These are phyloP conservation scores for Pammene fasciana DNA, from an alignment of 2,888 invertebrate species.

Conservation along the genomic window DNA sequence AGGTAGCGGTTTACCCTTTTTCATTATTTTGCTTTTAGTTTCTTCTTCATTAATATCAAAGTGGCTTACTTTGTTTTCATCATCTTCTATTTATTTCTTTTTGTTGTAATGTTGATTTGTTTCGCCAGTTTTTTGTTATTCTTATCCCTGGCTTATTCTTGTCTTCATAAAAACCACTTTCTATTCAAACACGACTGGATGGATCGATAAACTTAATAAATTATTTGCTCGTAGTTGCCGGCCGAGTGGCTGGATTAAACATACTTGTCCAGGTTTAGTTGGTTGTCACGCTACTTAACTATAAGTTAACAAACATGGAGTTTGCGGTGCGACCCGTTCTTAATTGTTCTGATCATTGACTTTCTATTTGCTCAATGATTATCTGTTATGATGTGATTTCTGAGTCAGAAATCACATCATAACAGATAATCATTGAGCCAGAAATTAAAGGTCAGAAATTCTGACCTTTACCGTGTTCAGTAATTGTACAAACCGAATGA, in stretches of 20 bases:
- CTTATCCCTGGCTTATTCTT: background rate
- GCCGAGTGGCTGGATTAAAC: conserved; percentile 53
- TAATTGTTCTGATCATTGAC: conserved; percentile 58
- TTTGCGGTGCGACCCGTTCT: conserved; percentile 54
- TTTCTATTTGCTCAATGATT: conserved; percentile 55
- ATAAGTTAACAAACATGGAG: conserved; percentile 50
- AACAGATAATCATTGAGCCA: conserved; percentile 41
- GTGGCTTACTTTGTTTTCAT: background rate
- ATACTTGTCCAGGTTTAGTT: conserved; percentile 42
- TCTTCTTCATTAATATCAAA: background rate
- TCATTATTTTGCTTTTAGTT: background rate
- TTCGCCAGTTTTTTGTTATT: background rate
- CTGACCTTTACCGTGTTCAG: background rate
- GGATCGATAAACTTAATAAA: conserved; percentile 39
- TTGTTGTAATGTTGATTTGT: background rate
- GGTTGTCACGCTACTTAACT: conserved; percentile 66
- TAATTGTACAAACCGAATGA: too few species aligned
- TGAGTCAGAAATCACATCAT: background rate
- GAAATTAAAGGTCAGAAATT: conserved; percentile 58
- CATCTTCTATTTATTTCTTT: background rate
- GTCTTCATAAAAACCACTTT: conserved; percentile 10
- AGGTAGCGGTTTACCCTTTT: conserved; percentile 25
- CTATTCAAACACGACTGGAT: conserved; percentile 31
- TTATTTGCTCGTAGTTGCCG: conserved; percentile 51
- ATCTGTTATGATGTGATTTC: background rate